Evolutionary conservation across 2,797 vertebrate genomes (phyloP), one percentile per base, ranked within the genome.

Genomic region (Neoniphon sammara): DNA sequence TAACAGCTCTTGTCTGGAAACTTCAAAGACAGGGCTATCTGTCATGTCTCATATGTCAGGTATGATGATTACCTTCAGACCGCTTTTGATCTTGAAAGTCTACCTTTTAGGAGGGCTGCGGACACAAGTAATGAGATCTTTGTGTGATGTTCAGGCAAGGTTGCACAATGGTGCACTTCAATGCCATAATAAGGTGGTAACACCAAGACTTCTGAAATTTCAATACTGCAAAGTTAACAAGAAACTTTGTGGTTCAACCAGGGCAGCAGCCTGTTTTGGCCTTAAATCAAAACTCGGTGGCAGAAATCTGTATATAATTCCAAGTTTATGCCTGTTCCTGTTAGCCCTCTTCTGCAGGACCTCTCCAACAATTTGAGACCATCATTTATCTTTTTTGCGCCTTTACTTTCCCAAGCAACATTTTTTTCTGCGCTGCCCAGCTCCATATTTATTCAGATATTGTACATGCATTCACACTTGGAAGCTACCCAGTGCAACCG

Each of bases 61-160:
- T 82, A 81, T 83, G 77, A 83, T 76, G 62, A 68, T 46, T 49
- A 74, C 61, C 85, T 81, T 87, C 83, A 86, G 87, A 87, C 78
- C 78, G 70, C 82, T 69, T 89, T 87, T 89, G 84, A 90, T 91
- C 88, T 88, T 76, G 55, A 84, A 76, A 80, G 66, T 77, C 57
- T 59, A 77, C 56, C 49, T 66, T 36, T 25, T 30, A 44, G 34
- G 11, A 52, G 50, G 69, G 21, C 62, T 81, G 70, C 61, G 64
- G 57, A 73, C 63, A 60, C 17, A 34, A 64, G 73, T 85, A 86
- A 90, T 85, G 47, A 85, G 75, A 84, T 77, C 70, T 74, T 9
- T 54, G 44, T 66, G 47, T 27, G 15, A 12, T 17, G 25, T 46
- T 31, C 8, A 54, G 46, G 50, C 58, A 56, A 42, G 6, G 63